Evolutionary conservation across 2,888 invertebrate species (phyloP).

Genomic region (Capitulum mitella): DNA sequence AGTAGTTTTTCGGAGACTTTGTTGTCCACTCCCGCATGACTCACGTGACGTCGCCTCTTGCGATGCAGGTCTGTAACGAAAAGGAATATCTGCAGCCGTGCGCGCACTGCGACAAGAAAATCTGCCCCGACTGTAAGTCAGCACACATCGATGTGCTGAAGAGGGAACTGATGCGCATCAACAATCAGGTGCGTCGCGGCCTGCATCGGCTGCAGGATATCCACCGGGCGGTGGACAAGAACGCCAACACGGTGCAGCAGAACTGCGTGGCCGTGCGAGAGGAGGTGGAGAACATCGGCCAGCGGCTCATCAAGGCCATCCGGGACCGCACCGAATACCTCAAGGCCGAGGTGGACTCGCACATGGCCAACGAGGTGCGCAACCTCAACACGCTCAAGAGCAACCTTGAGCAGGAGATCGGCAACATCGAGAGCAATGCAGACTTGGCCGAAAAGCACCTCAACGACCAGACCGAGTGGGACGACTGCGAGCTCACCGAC

Average conservation of each 20-base stretch:
- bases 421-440: slow-evolving; percentile 92
- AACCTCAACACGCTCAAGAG: slow-evolving; percentile 80
- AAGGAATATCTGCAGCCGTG: slow-evolving; percentile 81
- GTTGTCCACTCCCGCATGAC: too few relatives aligned
- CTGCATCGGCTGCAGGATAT: slow-evolving; percentile 83
- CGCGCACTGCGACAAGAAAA: slow-evolving; percentile 93
- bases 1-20: too few relatives aligned
- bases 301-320: slow-evolving; percentile 65
- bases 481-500: slow-evolving; percentile 85
- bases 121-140: slow-evolving; percentile 87
- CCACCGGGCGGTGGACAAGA: slow-evolving; percentile 74
- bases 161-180: slow-evolving; percentile 79
- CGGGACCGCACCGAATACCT: slow-evolving; percentile 83
- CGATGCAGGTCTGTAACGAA: slow-evolving; percentile 60
- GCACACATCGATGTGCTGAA: slow-evolving; percentile 93
- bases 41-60: neutral
- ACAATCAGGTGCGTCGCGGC: slow-evolving; percentile 69
- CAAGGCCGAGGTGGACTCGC: slow-evolving; percentile 66
- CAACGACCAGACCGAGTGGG: slow-evolving; percentile 63
- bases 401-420: slow-evolving; percentile 87
- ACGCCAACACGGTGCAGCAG: slow-evolving; percentile 74
- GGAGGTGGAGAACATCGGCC: slow-evolving; percentile 86
- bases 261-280: slow-evolving; percentile 85
- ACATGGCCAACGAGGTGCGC: slow-evolving; percentile 77
- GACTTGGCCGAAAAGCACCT: slow-evolving; percentile 78